phyloP scores from a whole-genome alignment of 2,113 vertebrate species.

The Ovis canadensis region DNA sequence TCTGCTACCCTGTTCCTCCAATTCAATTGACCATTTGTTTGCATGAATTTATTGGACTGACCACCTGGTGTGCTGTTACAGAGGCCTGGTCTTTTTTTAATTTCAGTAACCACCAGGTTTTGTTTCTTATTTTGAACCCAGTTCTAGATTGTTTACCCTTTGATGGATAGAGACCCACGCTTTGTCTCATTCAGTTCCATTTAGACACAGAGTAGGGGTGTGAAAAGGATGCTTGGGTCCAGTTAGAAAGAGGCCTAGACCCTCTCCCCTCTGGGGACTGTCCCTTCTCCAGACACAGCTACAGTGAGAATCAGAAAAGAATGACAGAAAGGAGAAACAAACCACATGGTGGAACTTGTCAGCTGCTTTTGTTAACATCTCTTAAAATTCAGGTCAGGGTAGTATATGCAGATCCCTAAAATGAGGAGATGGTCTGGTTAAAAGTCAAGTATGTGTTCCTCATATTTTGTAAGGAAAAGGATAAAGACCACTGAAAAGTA shows the following conservation, averaged over 20 bases:
- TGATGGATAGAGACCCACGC: not conserved
- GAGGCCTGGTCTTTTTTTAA: not conserved
- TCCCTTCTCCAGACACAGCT: not conserved
- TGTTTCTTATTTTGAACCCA: not conserved
- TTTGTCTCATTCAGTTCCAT: not conserved
- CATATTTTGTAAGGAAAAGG: not conserved
- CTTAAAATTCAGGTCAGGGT: not conserved
- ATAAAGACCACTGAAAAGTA: conserved; percentile 6
- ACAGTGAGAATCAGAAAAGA: not conserved
- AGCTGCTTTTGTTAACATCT: not conserved
- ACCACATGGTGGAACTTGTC: not conserved
- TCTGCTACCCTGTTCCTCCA: not conserved
- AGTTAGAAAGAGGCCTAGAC: not conserved
- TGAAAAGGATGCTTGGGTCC: not conserved
- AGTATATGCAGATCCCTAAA: not conserved
- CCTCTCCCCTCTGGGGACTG: not conserved
- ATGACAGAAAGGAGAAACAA: not conserved
- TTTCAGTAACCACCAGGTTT: not conserved
- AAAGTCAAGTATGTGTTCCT: not conserved
- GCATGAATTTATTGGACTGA: not conserved
- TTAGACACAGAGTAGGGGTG: not conserved
- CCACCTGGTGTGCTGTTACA: not conserved
- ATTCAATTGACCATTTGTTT: not conserved
- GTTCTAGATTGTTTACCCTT: not conserved
- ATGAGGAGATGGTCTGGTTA: not conserved